These are phyloP conservation scores for Nematostella vectensis DNA, from an alignment of 92 coral and sea anemone species.

Conservation along the genomic window DNA sequence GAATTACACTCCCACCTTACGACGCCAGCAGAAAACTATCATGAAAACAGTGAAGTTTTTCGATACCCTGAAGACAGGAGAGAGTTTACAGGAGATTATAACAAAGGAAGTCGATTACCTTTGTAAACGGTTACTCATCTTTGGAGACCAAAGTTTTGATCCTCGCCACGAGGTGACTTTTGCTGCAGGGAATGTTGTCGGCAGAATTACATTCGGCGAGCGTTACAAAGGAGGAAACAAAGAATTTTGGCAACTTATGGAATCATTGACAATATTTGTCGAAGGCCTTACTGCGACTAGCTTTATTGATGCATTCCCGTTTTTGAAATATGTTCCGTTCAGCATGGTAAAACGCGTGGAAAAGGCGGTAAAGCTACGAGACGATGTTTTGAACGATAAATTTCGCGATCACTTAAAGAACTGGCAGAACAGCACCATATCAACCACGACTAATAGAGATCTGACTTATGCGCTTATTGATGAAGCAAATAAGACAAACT, in stretches of 20 bases:
- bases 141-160: conserved; percentile 35
- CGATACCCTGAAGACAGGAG: conserved; percentile 18
- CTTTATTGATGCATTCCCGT: conserved; percentile 75
- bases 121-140: conserved; percentile 20
- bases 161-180: conserved; percentile 34
- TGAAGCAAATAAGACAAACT: background rate
- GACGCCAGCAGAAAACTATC: conserved; percentile 46
- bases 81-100: conserved; percentile 34
- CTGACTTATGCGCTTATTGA: background rate
- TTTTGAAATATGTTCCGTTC: conserved; percentile 55
- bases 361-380: conserved; percentile 34
- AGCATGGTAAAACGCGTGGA: conserved; percentile 31
- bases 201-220: conserved; percentile 49
- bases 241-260: conserved; percentile 47
- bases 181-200: conserved; percentile 53
- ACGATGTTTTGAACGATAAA: conserved; percentile 53
- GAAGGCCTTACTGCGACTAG: conserved; percentile 67
- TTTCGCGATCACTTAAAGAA: conserved; percentile 51
- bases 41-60: conserved; percentile 31
- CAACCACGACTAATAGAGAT: background rate
- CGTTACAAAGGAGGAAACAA: conserved; percentile 38
- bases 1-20: conserved; percentile 43
- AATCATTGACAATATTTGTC: conserved; percentile 39
- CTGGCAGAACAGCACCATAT: conserved; percentile 6
- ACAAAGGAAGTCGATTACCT: conserved; percentile 48